Evolutionary conservation across 2,888 invertebrate genomes (phyloP).

Genomic region (Cryptus viduatorius): DNA sequence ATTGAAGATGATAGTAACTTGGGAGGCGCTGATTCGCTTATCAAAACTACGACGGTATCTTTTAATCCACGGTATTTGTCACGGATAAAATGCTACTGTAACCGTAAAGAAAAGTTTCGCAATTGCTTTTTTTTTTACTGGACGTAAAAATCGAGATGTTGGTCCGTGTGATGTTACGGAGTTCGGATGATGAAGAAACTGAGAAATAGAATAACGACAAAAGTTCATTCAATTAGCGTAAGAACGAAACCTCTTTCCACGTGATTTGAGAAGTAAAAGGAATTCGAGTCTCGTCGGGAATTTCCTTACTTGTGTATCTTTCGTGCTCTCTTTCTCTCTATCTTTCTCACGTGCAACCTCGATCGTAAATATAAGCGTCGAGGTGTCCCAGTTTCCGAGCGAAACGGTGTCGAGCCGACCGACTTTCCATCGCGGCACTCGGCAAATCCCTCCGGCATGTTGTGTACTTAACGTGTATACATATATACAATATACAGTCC

Average conservation of each 20-base stretch:
- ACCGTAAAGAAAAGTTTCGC: no score
- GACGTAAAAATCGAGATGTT: neutral
- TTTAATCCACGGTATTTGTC: no score
- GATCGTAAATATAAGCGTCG: slow-evolving; percentile 65
- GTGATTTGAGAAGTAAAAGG: slow-evolving; percentile 17
- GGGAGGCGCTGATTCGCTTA: no score
- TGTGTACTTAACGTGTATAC: slow-evolving; percentile 23
- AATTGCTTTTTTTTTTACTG: neutral
- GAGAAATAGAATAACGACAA: slow-evolving; percentile 13
- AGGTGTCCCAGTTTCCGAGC: slow-evolving; percentile 61
- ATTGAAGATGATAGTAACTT: no score
- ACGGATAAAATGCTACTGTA: no score
- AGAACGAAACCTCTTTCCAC: neutral
- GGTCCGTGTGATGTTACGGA: neutral
- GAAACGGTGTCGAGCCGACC: slow-evolving; percentile 60
- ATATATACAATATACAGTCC: slow-evolving; percentile 9
- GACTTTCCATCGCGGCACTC: slow-evolving; percentile 60
- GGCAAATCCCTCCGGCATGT: slow-evolving; percentile 57
- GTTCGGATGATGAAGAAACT: slow-evolving; percentile 3
- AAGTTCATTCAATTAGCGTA: slow-evolving; percentile 19
- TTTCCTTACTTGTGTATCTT: slow-evolving; percentile 57
- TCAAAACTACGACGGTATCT: no score
- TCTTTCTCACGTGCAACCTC: slow-evolving; percentile 57
- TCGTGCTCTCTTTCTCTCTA: neutral
- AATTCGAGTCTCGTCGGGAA: slow-evolving; percentile 51